phyloP scores from a whole-genome alignment of 2,113 vertebrate genomes.

The Phrynosoma blainvillii region DNA sequence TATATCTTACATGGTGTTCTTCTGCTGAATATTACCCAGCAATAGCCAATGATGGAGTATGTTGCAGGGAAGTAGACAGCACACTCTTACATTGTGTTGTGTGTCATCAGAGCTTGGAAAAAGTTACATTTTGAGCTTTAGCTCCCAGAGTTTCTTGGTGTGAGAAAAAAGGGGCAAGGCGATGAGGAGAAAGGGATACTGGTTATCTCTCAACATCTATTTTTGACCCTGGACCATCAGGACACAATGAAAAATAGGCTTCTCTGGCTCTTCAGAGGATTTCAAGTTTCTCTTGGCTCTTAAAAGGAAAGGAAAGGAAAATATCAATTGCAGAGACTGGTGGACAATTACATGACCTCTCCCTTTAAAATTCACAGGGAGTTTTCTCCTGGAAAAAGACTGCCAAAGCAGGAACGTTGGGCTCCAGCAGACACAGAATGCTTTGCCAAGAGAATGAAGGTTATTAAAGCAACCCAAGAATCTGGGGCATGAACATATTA shows the following conservation, averaged over 20 bases:
- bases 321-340: background rate
- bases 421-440: background rate
- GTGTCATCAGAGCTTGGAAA: background rate
- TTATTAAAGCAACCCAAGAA: background rate
- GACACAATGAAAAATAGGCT: background rate
- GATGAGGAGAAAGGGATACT: background rate
- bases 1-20: background rate
- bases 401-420: background rate
- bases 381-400: background rate
- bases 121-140: background rate
- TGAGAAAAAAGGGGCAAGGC: background rate
- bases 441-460: background rate
- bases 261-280: background rate
- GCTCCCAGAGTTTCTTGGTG: background rate
- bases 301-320: background rate
- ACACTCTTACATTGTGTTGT: background rate
- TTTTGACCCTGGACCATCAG: too few species aligned
- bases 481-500: background rate
- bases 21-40: background rate
- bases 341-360: background rate
- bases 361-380: background rate
- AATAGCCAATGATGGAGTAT: background rate
- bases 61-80: rapidly evolving
- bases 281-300: background rate
- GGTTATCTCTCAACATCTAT: background rate